phyloP scores from a whole-genome alignment of 2,113 vertebrate species.

The Apteryx mantelli region DNA sequence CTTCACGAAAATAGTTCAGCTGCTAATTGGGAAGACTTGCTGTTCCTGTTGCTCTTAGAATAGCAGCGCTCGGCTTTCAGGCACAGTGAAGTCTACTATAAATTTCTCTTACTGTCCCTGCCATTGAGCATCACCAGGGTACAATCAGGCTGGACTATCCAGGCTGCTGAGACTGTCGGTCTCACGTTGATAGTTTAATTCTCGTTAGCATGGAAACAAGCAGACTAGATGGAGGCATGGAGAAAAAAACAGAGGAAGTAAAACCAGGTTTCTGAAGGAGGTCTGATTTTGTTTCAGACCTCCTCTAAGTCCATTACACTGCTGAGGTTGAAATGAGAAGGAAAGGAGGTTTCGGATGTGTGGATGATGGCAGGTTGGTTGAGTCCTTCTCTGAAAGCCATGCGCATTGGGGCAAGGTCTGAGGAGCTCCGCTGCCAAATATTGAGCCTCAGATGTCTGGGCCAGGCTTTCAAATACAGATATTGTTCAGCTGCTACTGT shows the following conservation, averaged over 20 bases:
- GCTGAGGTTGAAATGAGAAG: not conserved
- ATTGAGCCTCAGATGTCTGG: not conserved
- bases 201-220: constrained; percentile 29
- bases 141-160: not conserved
- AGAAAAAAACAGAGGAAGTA: constrained; percentile 16
- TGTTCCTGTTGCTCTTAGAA: not conserved
- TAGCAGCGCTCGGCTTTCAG: not conserved
- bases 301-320: not conserved
- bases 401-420: not conserved
- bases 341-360: not conserved
- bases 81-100: not conserved
- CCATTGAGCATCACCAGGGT: not conserved
- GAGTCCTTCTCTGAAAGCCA: not conserved
- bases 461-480: not conserved
- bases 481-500: not conserved
- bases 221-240: constrained; percentile 15
- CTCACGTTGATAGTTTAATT: constrained; percentile 17
- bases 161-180: not conserved
- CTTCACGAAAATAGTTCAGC: not conserved
- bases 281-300: not conserved
- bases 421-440: not conserved
- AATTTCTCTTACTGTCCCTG: not conserved
- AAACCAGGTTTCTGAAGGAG: not conserved
- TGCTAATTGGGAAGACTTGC: not conserved
- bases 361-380: not conserved